Conservation (phyloP, 2,797 vertebrate species). For the Acrocephalus scirpaceus region DNA sequence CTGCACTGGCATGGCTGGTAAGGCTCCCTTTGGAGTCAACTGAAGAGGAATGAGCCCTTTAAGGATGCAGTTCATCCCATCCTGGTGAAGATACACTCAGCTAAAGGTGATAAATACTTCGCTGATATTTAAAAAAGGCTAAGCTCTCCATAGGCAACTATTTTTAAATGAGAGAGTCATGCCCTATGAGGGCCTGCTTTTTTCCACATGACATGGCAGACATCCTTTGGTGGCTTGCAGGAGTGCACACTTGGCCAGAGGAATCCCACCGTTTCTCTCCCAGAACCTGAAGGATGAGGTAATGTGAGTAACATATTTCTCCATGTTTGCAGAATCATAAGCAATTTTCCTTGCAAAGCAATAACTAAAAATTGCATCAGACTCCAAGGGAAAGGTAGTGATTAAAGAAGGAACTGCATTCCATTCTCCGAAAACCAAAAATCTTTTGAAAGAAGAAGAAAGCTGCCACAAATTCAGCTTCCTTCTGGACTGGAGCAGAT, state of each 20-base stretch:
- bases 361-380: slow-evolving; percentile 21
- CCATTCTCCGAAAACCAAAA: not conserved
- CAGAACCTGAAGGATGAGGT: not conserved
- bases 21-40: not conserved
- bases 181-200: not conserved
- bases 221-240: not conserved
- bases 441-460: slow-evolving; percentile 17
- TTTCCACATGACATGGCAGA: not conserved
- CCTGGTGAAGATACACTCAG: not conserved
- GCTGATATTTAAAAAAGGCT: not conserved
- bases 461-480: slow-evolving; percentile 25
- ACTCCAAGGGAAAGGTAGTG: not conserved
- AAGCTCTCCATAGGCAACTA: not conserved
- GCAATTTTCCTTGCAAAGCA: not conserved
- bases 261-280: not conserved
- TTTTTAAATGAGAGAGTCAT: not conserved
- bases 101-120: not conserved
- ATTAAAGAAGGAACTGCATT: slow-evolving; percentile 37
- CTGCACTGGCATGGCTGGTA: not conserved
- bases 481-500: not conserved
- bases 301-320: not conserved
- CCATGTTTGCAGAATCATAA: slow-evolving; percentile 2
- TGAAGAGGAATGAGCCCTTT: not conserved
- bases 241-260: not conserved
- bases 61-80: not conserved